Evolutionary conservation across 1,140 invertebrate species (phyloP).

Genomic region (Coenobita brevimanus): DNA sequence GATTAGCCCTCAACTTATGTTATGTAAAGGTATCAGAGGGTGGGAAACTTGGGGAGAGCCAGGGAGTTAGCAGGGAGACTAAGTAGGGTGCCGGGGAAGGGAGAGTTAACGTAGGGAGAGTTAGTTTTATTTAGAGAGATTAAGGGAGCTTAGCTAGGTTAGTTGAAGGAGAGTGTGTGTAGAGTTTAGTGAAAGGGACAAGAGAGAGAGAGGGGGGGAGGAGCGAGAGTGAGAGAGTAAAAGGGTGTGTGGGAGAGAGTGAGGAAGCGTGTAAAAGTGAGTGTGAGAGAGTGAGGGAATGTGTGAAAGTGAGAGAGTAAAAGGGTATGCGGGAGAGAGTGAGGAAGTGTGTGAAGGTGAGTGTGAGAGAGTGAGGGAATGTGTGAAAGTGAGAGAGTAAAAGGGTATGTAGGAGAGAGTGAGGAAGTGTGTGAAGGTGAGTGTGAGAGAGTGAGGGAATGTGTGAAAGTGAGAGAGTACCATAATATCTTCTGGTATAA

Average conservation of each 20-base stretch:
- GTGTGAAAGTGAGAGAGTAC: not conserved
- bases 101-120: too few species aligned
- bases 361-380: not conserved
- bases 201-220: not conserved
- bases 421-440: not conserved
- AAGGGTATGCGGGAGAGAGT: too few species aligned
- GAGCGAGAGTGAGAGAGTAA: not conserved
- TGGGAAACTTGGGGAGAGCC: slow-evolving; percentile 72
- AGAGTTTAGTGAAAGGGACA: not conserved
- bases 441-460: not conserved
- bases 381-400: not conserved
- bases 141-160: not conserved
- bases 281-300: too few species aligned
- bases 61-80: not conserved
- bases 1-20: not conserved
- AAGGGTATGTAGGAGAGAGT: not conserved
- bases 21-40: slow-evolving; percentile 70
- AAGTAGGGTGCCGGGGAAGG: not conserved
- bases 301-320: too few species aligned
- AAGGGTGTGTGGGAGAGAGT: not conserved
- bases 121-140: not conserved
- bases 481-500: not conserved
- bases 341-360: too few species aligned
- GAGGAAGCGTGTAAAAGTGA: not conserved
- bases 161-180: too few species aligned